phyloP scores from a whole-genome alignment of 2,888 invertebrate genomes.

The Choristoneura rosaceana region DNA sequence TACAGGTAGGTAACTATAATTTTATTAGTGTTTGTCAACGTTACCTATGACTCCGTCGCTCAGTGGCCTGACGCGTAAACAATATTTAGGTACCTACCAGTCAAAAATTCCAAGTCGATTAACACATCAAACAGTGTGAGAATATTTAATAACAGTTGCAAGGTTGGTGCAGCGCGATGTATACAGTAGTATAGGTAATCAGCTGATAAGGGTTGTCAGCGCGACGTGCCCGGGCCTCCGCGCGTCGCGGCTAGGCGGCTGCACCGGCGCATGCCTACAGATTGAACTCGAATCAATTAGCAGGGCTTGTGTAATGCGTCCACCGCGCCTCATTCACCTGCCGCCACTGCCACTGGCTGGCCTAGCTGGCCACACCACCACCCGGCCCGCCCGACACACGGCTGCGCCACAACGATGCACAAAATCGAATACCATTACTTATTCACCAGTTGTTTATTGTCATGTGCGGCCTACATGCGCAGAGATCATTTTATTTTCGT shows the following conservation, averaged over 20 bases:
- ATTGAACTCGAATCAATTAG: conserved; percentile 74
- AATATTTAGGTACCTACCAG: conserved; percentile 6
- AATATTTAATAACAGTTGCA: conserved; percentile 61
- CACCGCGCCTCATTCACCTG: conserved; percentile 39
- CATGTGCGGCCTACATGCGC: conserved; percentile 80
- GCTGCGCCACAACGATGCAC: conserved; percentile 75
- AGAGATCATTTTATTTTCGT: conserved; percentile 62
- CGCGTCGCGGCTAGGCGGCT: conserved; percentile 57
- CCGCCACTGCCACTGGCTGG: conserved; percentile 51
- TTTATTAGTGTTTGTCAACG: not conserved
- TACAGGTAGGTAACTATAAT: not conserved
- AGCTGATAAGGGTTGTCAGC: conserved; percentile 73
- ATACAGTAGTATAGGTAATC: conserved; percentile 70
- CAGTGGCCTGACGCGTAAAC: conserved; percentile 22
- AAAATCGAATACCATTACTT: conserved; percentile 79
- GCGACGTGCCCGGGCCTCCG: conserved; percentile 45
- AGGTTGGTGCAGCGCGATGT: conserved; percentile 55
- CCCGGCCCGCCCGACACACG: conserved; percentile 50
- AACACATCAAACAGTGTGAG: conserved; percentile 44
- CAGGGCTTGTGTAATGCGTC: conserved; percentile 48
- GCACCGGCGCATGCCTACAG: conserved; percentile 75
- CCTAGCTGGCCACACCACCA: conserved; percentile 50
- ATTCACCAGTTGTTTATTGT: conserved; percentile 80
- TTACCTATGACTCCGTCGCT: conserved; percentile 34
- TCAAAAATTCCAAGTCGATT: conserved; percentile 17